These are phyloP conservation scores for Aproaerema taeniolella DNA, from an alignment of 2,888 invertebrate genomes.

Conservation along the genomic window DNA sequence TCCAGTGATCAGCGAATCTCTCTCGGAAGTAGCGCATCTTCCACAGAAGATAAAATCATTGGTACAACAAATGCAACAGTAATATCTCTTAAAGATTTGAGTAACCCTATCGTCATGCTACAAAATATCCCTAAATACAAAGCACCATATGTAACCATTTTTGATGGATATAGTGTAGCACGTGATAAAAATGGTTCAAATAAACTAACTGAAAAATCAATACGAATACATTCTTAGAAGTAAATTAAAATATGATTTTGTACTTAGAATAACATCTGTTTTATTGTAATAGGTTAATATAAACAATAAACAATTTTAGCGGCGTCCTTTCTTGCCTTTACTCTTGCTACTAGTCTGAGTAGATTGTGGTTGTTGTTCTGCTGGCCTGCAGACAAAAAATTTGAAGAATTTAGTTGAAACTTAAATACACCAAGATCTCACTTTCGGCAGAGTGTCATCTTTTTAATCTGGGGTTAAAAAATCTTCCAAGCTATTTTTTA, in stretches of 20 bases:
- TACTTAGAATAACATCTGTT: constrained; percentile 10
- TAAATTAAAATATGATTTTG: constrained; percentile 9
- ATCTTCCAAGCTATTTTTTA: no score
- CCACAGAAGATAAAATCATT: constrained; percentile 60
- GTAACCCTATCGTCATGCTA: constrained; percentile 23
- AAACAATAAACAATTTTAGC: constrained; percentile 38
- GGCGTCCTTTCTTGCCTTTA: constrained; percentile 70
- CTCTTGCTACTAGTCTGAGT: constrained; percentile 52
- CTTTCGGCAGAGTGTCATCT: no score
- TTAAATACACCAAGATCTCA: no score
- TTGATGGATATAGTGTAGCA: constrained; percentile 66
- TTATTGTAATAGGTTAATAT: constrained; percentile 7
- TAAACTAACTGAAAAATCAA: constrained; percentile 49
- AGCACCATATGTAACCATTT: constrained; percentile 48
- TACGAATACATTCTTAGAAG: constrained; percentile 40
- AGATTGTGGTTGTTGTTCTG: constrained; percentile 62
- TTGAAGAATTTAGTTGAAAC: no score
- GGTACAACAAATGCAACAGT: constrained; percentile 56
- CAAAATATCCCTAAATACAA: constrained; percentile 30
- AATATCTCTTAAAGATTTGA: constrained; percentile 27
- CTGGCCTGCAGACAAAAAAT: constrained; percentile 51
- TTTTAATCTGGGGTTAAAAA: no score
- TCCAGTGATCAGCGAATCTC: constrained; percentile 59
- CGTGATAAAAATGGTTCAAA: constrained; percentile 63
- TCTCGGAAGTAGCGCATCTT: constrained; percentile 55